These are phyloP conservation scores for Artibeus lituratus DNA, from an alignment of 2,797 vertebrate species.

Conservation along the genomic window DNA sequence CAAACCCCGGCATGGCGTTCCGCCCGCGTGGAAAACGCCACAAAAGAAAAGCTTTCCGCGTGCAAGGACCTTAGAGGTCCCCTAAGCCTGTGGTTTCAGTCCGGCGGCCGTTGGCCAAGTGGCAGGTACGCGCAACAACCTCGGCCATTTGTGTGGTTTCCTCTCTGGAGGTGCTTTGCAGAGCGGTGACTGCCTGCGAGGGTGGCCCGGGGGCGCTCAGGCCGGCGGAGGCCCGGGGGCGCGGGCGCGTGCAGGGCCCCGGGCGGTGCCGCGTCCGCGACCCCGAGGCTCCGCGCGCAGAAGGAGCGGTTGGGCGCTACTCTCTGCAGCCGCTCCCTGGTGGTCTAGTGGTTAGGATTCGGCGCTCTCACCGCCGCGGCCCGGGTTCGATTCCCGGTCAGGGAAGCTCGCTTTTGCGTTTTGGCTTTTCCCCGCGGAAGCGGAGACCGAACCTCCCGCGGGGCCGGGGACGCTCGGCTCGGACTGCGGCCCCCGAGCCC, in stretches of 20 bases:
- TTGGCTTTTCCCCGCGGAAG: too few species aligned
- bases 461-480: not conserved
- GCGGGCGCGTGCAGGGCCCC: too few species aligned
- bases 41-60: not conserved
- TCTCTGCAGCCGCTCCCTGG: not conserved
- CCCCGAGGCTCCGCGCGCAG: too few species aligned
- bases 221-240: too few species aligned
- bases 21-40: not conserved
- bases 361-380: not conserved
- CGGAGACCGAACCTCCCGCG: not conserved
- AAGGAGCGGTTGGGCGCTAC: not conserved
- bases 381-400: not conserved
- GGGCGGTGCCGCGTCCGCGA: accelerated
- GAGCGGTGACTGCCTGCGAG: not conserved
- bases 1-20: not conserved
- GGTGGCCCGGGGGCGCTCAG: too few species aligned
- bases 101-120: not conserved
- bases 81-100: not conserved
- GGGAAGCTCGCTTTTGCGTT: not conserved
- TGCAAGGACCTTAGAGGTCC: not conserved
- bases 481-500: not conserved
- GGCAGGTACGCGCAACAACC: accelerated
- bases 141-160: too few species aligned
- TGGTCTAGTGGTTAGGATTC: slow-evolving; percentile 47
- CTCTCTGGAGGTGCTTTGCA: not conserved